These are phyloP conservation scores for Osmerus eperlanus DNA, from an alignment of 2,113 vertebrate genomes.

Conservation along the genomic window DNA sequence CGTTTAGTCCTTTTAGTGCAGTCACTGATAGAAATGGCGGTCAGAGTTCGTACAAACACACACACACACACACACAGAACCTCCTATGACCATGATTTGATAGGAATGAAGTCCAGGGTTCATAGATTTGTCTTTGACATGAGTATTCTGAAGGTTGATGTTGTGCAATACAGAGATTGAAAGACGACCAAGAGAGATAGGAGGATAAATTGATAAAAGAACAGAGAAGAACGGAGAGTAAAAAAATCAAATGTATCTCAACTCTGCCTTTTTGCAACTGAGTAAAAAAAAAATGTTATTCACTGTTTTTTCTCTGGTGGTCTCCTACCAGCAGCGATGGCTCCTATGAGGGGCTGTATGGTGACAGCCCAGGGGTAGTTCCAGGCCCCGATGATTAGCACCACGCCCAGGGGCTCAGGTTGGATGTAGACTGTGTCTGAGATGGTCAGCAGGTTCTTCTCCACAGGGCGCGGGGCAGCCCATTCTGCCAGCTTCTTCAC, in stretches of 20 bases:
- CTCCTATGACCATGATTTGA: slow-evolving; percentile 2
- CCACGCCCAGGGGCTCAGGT: slow-evolving; percentile 83
- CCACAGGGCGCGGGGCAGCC: slow-evolving; percentile 72
- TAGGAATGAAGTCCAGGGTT: slow-evolving; percentile 10
- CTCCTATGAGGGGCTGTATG: slow-evolving; percentile 84
- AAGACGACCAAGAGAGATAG: not conserved
- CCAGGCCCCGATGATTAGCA: slow-evolving; percentile 90
- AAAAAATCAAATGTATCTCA: too few relatives aligned
- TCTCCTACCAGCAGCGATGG: slow-evolving; percentile 85
- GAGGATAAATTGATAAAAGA: not conserved
- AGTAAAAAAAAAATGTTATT: too few relatives aligned
- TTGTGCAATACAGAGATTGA: not conserved
- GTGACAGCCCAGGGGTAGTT: slow-evolving; percentile 87
- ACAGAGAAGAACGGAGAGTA: not conserved
- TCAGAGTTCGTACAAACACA: not conserved
- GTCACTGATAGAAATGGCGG: slow-evolving; percentile 16
- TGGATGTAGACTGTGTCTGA: slow-evolving; percentile 78
- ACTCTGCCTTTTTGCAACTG: too few relatives aligned
- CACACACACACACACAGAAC: too few relatives aligned
- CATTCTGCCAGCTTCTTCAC: slow-evolving; percentile 78
- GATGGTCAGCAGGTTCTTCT: slow-evolving; percentile 76
- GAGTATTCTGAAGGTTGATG: not conserved
- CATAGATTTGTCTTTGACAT: slow-evolving; percentile 30
- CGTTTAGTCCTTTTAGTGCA: not conserved
- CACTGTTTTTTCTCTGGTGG: not conserved